Conservation (phyloP, 2,113 vertebrate genomes). For the Daphoenositta chrysoptera region DNA sequence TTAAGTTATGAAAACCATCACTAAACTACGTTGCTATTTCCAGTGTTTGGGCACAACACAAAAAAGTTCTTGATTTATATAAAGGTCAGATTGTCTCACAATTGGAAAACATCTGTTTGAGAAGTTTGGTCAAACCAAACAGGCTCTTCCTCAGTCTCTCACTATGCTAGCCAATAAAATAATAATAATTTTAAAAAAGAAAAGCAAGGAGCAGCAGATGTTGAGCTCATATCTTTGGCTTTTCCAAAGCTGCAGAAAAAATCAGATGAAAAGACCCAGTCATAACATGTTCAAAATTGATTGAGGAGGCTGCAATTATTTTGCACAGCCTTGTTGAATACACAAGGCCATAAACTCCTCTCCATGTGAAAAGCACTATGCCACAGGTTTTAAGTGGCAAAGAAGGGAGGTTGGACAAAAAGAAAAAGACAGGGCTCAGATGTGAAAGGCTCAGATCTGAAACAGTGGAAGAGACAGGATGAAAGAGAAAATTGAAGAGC, state of each 20-base stretch:
- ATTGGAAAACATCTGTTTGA: slow-evolving; percentile 56
- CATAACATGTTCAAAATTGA: background rate
- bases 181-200: background rate
- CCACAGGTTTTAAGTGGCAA: background rate
- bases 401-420: background rate
- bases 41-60: slow-evolving; percentile 43
- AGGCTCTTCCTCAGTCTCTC: background rate
- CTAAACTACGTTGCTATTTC: background rate
- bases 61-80: slow-evolving; percentile 57
- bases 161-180: background rate
- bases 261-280: background rate
- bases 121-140: slow-evolving; percentile 33
- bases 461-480: background rate
- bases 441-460: background rate
- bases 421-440: background rate
- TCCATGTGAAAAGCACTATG: background rate
- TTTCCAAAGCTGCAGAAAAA: background rate
- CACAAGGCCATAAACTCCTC: background rate
- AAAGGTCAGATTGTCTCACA: slow-evolving; percentile 61
- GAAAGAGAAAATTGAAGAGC: background rate
- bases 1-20: slow-evolving; percentile 15
- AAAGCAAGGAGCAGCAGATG: background rate
- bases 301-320: background rate
- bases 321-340: background rate
- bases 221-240: background rate